Conservation (phyloP, 2,888 invertebrate genomes). For the Trissolcus japonicus region DNA sequence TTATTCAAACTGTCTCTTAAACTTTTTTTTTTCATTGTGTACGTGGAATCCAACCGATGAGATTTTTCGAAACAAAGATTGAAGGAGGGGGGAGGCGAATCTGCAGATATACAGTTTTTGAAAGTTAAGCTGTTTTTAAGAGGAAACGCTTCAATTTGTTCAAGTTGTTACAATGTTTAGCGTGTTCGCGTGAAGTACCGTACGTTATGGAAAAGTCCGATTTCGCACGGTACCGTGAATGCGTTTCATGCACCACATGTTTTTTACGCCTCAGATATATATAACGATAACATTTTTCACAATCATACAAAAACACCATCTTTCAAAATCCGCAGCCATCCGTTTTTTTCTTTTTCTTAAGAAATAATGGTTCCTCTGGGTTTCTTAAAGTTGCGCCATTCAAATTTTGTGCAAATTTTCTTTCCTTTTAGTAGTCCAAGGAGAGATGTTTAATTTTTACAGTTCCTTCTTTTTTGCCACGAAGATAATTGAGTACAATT, state of each 20-base stretch:
- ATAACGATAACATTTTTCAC: conserved; percentile 1
- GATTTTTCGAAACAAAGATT: no score
- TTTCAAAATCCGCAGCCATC: neutral
- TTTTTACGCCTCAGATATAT: conserved; percentile 20
- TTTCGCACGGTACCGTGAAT: conserved; percentile 52
- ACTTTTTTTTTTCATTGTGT: no score
- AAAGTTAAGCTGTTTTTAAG: conserved; percentile 29
- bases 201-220: conserved; percentile 36
- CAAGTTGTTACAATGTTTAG: conserved; percentile 50
- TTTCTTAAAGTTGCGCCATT: no score
- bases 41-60: neutral
- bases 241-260: conserved; percentile 46
- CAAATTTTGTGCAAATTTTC: no score
- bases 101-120: conserved; percentile 11
- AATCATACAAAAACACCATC: conserved; percentile 5
- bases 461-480: no score
- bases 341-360: neutral
- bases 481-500: no score
- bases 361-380: neutral
- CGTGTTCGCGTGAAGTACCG: conserved; percentile 41
- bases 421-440: no score
- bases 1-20: no score
- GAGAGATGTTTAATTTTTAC: no score
- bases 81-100: neutral
- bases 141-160: conserved; percentile 29